Conservation (phyloP, 2,113 vertebrate species). For the Probosciger aterrimus region DNA sequence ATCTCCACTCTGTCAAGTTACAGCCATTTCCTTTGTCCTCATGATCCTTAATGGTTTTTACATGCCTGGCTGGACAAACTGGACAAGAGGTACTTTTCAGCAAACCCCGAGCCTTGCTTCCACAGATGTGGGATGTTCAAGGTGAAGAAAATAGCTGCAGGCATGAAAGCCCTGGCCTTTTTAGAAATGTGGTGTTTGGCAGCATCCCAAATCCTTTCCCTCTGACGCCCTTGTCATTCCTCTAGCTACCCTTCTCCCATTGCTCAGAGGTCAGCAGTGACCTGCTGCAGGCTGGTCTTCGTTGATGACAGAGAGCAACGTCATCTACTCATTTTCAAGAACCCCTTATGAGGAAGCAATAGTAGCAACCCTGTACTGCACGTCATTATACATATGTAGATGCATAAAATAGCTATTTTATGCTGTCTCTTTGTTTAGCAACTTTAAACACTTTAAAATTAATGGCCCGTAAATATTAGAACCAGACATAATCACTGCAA, state of each 20-base stretch:
- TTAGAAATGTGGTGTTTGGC: background rate
- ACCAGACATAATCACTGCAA: background rate
- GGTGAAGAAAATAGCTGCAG: background rate
- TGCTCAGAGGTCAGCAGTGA: background rate
- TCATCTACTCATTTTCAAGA: rapidly evolving
- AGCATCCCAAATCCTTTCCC: background rate
- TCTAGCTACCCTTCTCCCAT: rapidly evolving
- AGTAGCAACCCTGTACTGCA: background rate
- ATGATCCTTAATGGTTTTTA: rapidly evolving
- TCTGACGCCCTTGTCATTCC: rapidly evolving
- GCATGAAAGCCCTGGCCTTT: background rate
- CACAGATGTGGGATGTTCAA: rapidly evolving
- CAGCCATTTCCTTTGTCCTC: background rate
- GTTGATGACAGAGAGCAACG: background rate
- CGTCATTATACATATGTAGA: rapidly evolving
- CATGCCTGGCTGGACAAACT: background rate
- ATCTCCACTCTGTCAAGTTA: background rate
- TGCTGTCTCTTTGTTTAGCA: background rate
- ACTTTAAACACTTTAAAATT: background rate
- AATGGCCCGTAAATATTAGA: background rate
- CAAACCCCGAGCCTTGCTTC: background rate
- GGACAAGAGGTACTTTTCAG: background rate
- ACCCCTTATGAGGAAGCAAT: background rate
- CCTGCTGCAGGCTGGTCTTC: background rate
- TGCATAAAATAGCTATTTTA: background rate